Conservation (phyloP, 2,113 vertebrate species). For the Dipodomys merriami region DNA sequence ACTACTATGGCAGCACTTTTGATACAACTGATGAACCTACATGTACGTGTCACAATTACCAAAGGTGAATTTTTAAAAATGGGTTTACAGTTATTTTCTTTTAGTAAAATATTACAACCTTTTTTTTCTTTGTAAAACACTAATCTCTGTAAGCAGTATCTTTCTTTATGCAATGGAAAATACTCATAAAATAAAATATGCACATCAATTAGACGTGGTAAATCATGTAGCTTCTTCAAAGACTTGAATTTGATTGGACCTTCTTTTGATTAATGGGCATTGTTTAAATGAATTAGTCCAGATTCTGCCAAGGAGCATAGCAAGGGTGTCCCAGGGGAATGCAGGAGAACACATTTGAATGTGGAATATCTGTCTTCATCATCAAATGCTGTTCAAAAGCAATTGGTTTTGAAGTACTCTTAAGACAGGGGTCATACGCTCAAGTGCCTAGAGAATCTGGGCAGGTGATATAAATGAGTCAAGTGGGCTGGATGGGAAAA, state of each 20-base stretch:
- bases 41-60: neutral
- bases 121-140: constrained; percentile 60
- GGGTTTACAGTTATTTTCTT: neutral
- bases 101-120: constrained; percentile 18
- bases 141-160: constrained; percentile 52
- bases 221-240: constrained; percentile 71
- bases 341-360: constrained; percentile 67
- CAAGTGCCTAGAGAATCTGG: constrained; percentile 23
- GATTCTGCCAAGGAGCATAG: constrained; percentile 78
- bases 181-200: constrained; percentile 49
- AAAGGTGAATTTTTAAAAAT: neutral
- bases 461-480: constrained; percentile 58
- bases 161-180: constrained; percentile 66
- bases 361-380: constrained; percentile 82
- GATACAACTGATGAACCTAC: neutral
- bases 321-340: constrained; percentile 70
- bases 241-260: constrained; percentile 72
- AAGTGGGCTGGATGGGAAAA: neutral
- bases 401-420: constrained; percentile 80
- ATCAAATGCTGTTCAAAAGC: constrained; percentile 82
- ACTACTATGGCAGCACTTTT: no score
- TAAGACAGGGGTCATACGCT: constrained; percentile 58
- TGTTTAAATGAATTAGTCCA: constrained; percentile 80
- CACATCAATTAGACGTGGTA: constrained; percentile 43
- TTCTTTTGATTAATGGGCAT: constrained; percentile 83